Evolutionary conservation across 1,140 invertebrate species (phyloP).

Genomic region (Calephelis virginiensis): DNA sequence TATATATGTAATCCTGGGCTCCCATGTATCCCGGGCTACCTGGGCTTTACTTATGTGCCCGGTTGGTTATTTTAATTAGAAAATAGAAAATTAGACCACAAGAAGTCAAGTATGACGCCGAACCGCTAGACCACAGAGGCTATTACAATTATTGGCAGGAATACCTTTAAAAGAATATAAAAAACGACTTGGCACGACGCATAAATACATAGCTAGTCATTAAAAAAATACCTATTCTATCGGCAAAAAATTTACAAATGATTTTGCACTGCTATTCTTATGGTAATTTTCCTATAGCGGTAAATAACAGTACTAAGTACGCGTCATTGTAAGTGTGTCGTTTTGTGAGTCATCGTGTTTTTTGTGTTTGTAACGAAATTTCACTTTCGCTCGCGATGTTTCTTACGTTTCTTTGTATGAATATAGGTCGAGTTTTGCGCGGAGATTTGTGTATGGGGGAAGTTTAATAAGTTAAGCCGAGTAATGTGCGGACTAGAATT

Average conservation of each 20-base stretch:
- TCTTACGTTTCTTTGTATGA: conserved; percentile 4
- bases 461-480: background rate
- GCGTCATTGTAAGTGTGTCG: conserved; percentile 10
- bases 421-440: conserved; percentile 1
- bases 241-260: background rate
- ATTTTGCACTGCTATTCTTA: conserved; percentile 8
- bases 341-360: background rate
- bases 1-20: too few relatives aligned
- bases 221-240: too few relatives aligned
- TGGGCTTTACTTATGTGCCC: too few relatives aligned
- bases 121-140: too few relatives aligned
- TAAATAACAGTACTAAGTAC: conserved; percentile 9
- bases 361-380: conserved; percentile 1
- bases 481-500: background rate
- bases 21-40: too few relatives aligned
- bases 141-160: too few relatives aligned
- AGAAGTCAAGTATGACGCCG: too few relatives aligned
- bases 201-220: too few relatives aligned
- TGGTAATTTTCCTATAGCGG: conserved; percentile 16
- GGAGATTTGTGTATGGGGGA: background rate
- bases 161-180: too few relatives aligned
- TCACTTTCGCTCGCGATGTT: conserved; percentile 8
- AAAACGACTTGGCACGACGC: too few relatives aligned
- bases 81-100: too few relatives aligned
- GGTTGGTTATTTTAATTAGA: too few relatives aligned